These are phyloP conservation scores for Arothron firmamentum DNA, from an alignment of 2,113 vertebrate genomes.

Conservation along the genomic window DNA sequence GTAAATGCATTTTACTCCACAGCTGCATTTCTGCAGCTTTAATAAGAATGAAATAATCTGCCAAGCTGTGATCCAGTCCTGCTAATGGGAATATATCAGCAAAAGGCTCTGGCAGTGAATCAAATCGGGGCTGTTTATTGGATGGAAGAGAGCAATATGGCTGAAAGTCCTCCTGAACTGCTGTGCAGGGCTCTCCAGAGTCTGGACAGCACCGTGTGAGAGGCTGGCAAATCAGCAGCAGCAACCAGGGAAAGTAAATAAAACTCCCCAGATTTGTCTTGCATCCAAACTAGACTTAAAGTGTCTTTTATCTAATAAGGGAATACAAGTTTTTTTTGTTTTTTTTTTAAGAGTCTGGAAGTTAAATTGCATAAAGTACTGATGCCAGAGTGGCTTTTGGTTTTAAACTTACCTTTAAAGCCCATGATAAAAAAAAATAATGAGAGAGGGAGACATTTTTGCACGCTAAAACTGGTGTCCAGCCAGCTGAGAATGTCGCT, in stretches of 20 bases:
- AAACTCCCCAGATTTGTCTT: conserved; percentile 6
- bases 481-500: conserved; percentile 8
- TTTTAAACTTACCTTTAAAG: background rate
- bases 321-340: too few relatives aligned
- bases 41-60: conserved; percentile 55
- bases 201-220: conserved; percentile 25
- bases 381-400: too few relatives aligned
- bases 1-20: conserved; percentile 30
- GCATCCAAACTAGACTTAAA: conserved; percentile 9
- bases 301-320: too few relatives aligned
- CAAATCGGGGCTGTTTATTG: conserved; percentile 39
- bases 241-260: conserved; percentile 16
- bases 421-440: conserved; percentile 2
- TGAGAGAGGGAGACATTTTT: background rate
- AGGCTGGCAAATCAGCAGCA: conserved; percentile 14
- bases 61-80: conserved; percentile 39
- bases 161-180: conserved; percentile 26
- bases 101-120: conserved; percentile 42
- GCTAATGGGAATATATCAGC: conserved; percentile 51
- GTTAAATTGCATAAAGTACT: too few relatives aligned
- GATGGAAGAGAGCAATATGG: conserved; percentile 30
- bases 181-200: conserved; percentile 36
- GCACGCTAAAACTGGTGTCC: conserved; percentile 32
- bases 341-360: too few relatives aligned
- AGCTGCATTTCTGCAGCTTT: conserved; percentile 32